A percentile compares a stretch with the other conserved stretches of the same genome.
Conservation (phyloP, 1,140 invertebrate species). For the Drosophila lini region DNA sequence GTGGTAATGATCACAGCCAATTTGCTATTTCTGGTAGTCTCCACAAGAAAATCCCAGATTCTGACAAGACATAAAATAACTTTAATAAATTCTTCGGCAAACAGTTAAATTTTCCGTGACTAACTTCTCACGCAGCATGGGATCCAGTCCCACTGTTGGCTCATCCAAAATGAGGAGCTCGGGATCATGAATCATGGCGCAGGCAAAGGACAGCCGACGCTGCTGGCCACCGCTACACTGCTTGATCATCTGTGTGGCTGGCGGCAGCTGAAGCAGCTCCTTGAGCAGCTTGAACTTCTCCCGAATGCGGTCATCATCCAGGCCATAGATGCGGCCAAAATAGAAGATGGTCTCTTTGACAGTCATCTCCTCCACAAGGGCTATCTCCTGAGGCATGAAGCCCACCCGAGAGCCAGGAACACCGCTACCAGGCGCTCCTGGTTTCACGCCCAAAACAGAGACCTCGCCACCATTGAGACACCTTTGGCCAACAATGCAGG, state of each 20-base stretch:
- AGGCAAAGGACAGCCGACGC: constrained; percentile 93
- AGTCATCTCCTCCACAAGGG: constrained; percentile 93
- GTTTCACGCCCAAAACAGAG: constrained; percentile 91
- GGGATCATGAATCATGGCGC: constrained; percentile 94
- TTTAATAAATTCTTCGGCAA: background rate
- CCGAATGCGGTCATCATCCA: constrained; percentile 88
- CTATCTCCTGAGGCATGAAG: constrained; percentile 96
- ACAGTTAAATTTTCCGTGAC: background rate
- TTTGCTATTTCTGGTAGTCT: constrained; percentile 88
- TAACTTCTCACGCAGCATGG: constrained; percentile 93
- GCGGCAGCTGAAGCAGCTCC: constrained; percentile 90
- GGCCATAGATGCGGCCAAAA: constrained; percentile 94
- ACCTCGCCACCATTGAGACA: constrained; percentile 90
- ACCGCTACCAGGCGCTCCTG: constrained; percentile 89
- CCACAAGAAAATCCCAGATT: constrained; percentile 95
- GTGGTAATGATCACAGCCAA: constrained; percentile 95
- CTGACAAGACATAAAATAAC: constrained; percentile 85
- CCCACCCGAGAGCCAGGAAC: constrained; percentile 92
- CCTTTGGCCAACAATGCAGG: constrained; percentile 93
- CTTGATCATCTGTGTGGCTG: constrained; percentile 87
- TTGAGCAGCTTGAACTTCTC: constrained; percentile 89
- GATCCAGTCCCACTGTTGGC: constrained; percentile 96
- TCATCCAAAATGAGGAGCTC: constrained; percentile 96
- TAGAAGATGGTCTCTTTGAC: constrained; percentile 94
- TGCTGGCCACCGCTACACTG: constrained; percentile 95